These are phyloP conservation scores for Microctonus aethiopoides DNA, from an alignment of 2,888 invertebrate genomes.

Conservation along the genomic window DNA sequence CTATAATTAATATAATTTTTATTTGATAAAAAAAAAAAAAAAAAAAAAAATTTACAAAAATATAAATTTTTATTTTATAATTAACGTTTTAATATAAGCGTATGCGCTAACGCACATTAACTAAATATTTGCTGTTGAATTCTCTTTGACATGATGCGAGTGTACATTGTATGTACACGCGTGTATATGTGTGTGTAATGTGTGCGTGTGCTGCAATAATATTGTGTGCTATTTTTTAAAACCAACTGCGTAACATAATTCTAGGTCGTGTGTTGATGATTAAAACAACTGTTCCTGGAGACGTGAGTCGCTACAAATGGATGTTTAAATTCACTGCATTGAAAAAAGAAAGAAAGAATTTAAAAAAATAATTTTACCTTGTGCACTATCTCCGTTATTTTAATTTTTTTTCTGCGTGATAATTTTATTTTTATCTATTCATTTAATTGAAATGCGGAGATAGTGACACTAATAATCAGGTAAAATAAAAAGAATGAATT, in stretches of 20 bases:
- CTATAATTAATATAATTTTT: conserved; percentile 49
- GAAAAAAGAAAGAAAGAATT: background rate
- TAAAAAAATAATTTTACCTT: background rate
- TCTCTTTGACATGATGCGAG: conserved; percentile 38
- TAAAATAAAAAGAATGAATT: background rate
- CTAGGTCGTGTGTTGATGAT: conserved; percentile 22
- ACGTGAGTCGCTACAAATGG: conserved; percentile 22
- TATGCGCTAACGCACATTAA: conserved; percentile 32
- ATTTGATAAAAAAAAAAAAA: background rate
- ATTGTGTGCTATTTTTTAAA: conserved; percentile 46
- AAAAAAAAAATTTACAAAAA: conserved; percentile 4
- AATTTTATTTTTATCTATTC: background rate
- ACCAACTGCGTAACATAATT: conserved; percentile 36
- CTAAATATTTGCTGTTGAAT: conserved; percentile 44
- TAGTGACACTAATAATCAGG: background rate
- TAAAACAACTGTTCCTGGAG: conserved; percentile 4
- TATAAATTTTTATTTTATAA: conserved; percentile 1
- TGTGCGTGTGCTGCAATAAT: conserved; percentile 51
- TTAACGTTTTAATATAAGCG: conserved; percentile 39
- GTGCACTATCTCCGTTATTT: background rate
- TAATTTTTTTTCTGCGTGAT: background rate
- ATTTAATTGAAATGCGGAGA: background rate
- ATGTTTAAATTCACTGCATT: background rate
- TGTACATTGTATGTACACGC: conserved; percentile 30
- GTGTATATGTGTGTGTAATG: conserved; percentile 37